phyloP scores from a whole-genome alignment of 2,797 vertebrate genomes.

The Pogoniulus pusillus region DNA sequence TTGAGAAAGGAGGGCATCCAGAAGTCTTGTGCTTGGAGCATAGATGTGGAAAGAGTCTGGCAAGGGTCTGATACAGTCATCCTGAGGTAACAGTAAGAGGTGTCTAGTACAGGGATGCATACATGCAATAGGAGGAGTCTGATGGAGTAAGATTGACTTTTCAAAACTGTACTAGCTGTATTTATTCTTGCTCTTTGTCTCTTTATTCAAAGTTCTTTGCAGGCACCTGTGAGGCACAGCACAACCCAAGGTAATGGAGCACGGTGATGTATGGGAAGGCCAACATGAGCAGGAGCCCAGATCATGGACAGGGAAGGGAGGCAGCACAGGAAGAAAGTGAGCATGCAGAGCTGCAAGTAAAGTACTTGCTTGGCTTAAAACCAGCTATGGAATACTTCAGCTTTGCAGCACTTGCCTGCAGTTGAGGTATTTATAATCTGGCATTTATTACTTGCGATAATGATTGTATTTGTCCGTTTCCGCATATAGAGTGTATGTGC shows the following conservation, averaged over 20 bases:
- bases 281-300: background rate
- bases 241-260: background rate
- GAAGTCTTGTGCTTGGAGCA: background rate
- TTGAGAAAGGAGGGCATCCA: background rate
- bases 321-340: background rate
- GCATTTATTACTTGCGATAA: background rate
- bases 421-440: background rate
- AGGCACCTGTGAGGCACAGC: background rate
- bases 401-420: background rate
- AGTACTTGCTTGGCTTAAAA: background rate
- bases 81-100: background rate
- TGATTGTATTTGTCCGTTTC: background rate
- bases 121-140: background rate
- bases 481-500: background rate
- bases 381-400: background rate
- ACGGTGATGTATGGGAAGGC: accelerated
- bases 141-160: background rate
- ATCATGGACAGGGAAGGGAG: background rate
- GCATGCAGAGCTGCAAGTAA: background rate
- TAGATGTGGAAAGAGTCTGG: background rate
- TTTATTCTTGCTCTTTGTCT: background rate
- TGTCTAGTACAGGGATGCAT: background rate
- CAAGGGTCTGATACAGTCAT: background rate
- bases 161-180: background rate
- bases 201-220: background rate